Conservation (phyloP, 23 tunicate genomes). For the Phallusia fumigata region DNA sequence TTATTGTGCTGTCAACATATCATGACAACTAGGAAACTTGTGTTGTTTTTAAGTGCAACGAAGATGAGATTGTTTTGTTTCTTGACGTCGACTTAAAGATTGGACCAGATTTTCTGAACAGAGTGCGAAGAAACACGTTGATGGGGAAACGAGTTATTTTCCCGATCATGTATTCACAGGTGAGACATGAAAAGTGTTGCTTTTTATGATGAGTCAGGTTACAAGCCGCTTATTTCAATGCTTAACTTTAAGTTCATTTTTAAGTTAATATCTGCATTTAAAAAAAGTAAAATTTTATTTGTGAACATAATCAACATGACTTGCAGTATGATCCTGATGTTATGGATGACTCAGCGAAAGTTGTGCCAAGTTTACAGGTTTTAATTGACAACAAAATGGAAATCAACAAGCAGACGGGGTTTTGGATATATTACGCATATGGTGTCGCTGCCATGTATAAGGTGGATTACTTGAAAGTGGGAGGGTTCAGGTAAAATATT, state of each 20-base stretch:
- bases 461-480: constrained; percentile 63
- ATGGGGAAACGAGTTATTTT: constrained; percentile 56
- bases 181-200: not conserved
- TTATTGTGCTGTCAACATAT: too few species aligned
- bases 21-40: too few species aligned
- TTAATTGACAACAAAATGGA: constrained; percentile 26
- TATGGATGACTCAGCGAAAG: constrained; percentile 34
- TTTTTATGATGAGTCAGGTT: too few species aligned
- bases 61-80: constrained; percentile 69
- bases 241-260: too few species aligned
- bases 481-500: constrained; percentile 65
- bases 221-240: too few species aligned
- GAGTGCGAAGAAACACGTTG: constrained; percentile 62
- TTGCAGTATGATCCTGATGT: constrained; percentile 60
- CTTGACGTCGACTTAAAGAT: constrained; percentile 75
- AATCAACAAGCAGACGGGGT: constrained; percentile 72
- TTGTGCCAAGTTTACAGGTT: constrained; percentile 10
- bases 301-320: too few species aligned
- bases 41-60: constrained; percentile 21
- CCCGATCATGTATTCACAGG: constrained; percentile 87
- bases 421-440: constrained; percentile 90
- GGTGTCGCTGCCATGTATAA: constrained; percentile 92
- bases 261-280: too few species aligned
- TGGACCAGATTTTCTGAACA: constrained; percentile 50
- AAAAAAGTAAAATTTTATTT: too few species aligned